Conservation (phyloP, 2,888 invertebrate species). For the Malacosoma neustria region DNA sequence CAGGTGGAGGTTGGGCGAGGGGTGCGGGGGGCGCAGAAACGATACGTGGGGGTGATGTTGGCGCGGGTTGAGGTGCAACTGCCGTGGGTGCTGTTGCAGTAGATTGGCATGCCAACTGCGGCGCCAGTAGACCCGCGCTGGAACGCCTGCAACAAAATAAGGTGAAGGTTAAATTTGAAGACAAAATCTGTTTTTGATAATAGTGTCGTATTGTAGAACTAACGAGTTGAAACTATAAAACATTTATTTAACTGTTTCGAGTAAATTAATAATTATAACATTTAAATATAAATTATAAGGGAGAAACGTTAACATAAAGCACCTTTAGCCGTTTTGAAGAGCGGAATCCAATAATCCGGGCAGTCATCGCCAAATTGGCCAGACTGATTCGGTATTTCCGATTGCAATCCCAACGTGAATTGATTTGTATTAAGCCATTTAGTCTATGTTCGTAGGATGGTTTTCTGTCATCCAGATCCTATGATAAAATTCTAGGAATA, state of each 20-base stretch:
- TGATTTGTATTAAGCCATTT: conserved; percentile 21
- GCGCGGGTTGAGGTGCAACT: conserved; percentile 39
- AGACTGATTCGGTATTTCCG: conserved; percentile 56
- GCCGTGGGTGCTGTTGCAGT: conserved; percentile 44
- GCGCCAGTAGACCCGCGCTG: conserved; percentile 60
- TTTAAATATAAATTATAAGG: too few species aligned
- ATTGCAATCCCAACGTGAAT: conserved; percentile 47
- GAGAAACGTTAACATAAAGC: neutral
- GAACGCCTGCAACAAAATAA: conserved; percentile 67
- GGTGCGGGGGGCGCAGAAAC: conserved; percentile 44
- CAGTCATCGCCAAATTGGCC: conserved; percentile 44
- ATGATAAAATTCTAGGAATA: too few species aligned
- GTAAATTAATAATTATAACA: too few species aligned
- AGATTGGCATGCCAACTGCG: conserved; percentile 56
- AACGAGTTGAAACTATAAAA: too few species aligned
- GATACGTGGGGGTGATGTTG: conserved; percentile 60
- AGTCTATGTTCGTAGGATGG: too few species aligned
- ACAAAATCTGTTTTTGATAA: too few species aligned
- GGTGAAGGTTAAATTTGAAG: too few species aligned
- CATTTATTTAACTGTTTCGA: too few species aligned
- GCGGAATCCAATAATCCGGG: conserved; percentile 36
- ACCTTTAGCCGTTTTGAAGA: conserved; percentile 8
- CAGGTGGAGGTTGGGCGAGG: conserved; percentile 35
- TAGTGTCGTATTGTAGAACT: too few species aligned
- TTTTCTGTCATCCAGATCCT: too few species aligned